These are phyloP conservation scores for Dorcus hopei DNA, from an alignment of 2,888 invertebrate species.

Conservation along the genomic window DNA sequence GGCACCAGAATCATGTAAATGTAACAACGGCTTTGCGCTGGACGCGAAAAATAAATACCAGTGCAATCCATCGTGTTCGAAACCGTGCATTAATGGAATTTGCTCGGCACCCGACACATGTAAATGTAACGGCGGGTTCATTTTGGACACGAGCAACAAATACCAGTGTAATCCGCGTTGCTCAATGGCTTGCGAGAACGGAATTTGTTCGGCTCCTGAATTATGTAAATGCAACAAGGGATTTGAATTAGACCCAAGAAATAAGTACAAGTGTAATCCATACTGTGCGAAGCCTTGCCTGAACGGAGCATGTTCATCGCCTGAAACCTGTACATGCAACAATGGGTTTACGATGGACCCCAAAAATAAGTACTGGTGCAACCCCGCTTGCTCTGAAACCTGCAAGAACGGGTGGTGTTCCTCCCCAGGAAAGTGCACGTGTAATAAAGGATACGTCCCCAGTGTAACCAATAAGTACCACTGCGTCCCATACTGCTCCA, in stretches of 20 bases:
- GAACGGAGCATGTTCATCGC: slow-evolving; percentile 38
- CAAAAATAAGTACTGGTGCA: slow-evolving; percentile 27
- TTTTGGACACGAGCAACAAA: slow-evolving; percentile 30
- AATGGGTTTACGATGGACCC: slow-evolving; percentile 9
- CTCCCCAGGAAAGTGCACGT: slow-evolving; percentile 13
- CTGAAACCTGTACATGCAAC: slow-evolving; percentile 19
- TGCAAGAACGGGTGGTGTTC: slow-evolving; percentile 15
- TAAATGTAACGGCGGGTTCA: slow-evolving; percentile 22
- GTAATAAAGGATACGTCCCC: slow-evolving; percentile 10
- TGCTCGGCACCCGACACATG: slow-evolving; percentile 27
- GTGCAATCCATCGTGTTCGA: slow-evolving; percentile 21
- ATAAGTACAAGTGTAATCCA: slow-evolving; percentile 18
- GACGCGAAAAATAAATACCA: slow-evolving; percentile 17
- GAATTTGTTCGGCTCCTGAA: slow-evolving; percentile 39
- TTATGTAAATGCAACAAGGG: slow-evolving; percentile 38
- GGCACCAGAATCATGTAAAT: slow-evolving; percentile 22
- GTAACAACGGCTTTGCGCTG: slow-evolving; percentile 10
- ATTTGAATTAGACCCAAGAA: slow-evolving; percentile 4
- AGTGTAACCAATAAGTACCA: slow-evolving; percentile 12
- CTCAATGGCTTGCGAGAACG: slow-evolving; percentile 39
- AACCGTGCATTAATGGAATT: slow-evolving; percentile 16
- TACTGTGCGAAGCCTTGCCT: slow-evolving; percentile 32
- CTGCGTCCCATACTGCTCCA: slow-evolving; percentile 18
- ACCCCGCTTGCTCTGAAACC: slow-evolving; percentile 20
- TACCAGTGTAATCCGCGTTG: slow-evolving; percentile 28